Base-by-base conservation (phyloP, 2,797 vertebrate species). In the Hephaestus fuliginosus region DNA sequence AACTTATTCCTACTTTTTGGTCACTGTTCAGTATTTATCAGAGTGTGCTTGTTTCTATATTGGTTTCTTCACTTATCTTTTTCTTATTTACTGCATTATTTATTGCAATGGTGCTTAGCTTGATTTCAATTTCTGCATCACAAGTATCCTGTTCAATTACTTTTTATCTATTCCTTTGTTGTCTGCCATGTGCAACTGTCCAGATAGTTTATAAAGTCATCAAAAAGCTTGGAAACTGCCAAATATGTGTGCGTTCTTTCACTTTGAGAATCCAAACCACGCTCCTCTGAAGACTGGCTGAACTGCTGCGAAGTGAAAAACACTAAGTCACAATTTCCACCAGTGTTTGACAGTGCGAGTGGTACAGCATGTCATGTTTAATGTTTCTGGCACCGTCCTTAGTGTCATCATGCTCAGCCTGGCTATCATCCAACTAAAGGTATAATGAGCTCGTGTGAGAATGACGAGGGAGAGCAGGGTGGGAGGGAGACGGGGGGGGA, bases 391-490 rank as follows among this genome's bases (percentile, higher is more conserved):
- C 86, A 84, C 65, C 68, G 78, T 66, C 75, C 72, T 88, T 39
- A 43, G 84, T 90, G 90, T 92, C 90, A 91, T 92, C 90, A 72
- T n/a, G 52, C 81, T 85, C 83, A 41, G 82, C 71, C 82, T 93
- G 92, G 88, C 86, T 64, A 68, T 65, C 82, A 49, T 91, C 91
- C 91, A 93, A 46, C 79, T 52, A 8, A 84, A 90, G 84, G 90
- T 91, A 88, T 82, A 80, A 89, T 75, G 85, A 89, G 81, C 81
- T 80, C 6, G 71, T 90, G 88, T 81, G 83, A 88, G 90, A 88
- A 82, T 28, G 56, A 53, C n/a, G 33, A 61, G 41, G 58, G 68
- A 65, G 76, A 15, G 55, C 25, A 22, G 25, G n/a, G 68, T 44
- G 43, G 60, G 36, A 22, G 56, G 46, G 55, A 51, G 78, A 33